Percentiles rank a stretch among this genome's conserved stretches.
Evolutionary conservation across 2,797 vertebrate species (phyloP).

Genomic region (Chaenodraco wilsoni): DNA sequence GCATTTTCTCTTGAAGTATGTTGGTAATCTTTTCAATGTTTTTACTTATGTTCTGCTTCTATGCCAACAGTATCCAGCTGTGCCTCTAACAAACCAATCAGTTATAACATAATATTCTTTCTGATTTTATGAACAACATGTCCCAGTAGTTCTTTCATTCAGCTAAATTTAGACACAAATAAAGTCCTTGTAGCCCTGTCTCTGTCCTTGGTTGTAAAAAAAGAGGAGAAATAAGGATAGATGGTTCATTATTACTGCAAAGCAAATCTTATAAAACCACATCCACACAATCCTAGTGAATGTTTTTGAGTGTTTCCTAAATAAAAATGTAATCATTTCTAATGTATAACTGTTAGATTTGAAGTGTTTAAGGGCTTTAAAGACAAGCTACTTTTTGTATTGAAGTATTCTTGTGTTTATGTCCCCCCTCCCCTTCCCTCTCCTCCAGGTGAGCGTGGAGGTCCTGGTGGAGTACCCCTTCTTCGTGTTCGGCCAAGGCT

Average conservation of each 20-base stretch:
- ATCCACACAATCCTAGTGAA: not conserved
- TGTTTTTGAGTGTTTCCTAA: not conserved
- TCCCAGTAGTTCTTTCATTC: constrained; percentile 21
- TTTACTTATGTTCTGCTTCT: not conserved
- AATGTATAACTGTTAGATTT: not conserved
- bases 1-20: not conserved
- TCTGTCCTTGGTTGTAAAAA: not conserved
- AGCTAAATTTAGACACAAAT: constrained; percentile 25
- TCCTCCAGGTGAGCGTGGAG: constrained; percentile 93
- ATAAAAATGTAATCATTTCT: not conserved
- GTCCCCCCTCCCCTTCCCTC: not conserved
- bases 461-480: constrained; percentile 98
- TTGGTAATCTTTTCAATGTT: not conserved
- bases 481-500: constrained; percentile 99
- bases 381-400: not conserved
- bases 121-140: constrained; percentile 1
- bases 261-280: not conserved
- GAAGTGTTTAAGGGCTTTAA: not conserved
- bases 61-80: constrained; percentile 8
- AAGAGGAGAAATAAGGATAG: not conserved
- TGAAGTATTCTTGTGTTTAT: not conserved
- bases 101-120: constrained; percentile 20
- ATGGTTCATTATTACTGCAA: not conserved
- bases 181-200: constrained; percentile 3
- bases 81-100: constrained; percentile 9